Base-by-base conservation (phyloP, 2,888 invertebrate species). In the Colletes collaris region DNA sequence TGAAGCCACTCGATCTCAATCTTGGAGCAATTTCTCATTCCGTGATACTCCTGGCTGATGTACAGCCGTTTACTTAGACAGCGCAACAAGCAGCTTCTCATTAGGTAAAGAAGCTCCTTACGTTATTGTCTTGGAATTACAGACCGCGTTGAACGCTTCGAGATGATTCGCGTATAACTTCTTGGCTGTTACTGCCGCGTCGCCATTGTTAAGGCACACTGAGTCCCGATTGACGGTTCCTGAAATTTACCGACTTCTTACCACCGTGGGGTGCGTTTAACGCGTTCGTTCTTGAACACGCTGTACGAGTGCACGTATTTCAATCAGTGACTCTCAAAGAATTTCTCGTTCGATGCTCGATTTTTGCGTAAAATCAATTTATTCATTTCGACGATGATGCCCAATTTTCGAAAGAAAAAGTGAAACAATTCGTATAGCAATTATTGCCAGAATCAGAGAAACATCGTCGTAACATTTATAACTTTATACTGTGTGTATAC, bases 11-110 rank as follows among this genome's bases (percentile, higher is more conserved):
- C 79, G 68, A 80, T 79, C 73, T 73, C 73, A 62, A 79, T 73
- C 79, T 79, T 66, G 62, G 66, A n/a, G 67, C 50, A 78, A 79
- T 79, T 78, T 60, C 79, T 79, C 79, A 53, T 79, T 72, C 67
- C 56, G 63, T 69, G 59, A 71, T 67, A 64, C 55, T 7, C 44
- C 35, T 67, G 70, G 67, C 69, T 56, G 70, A 79, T 74, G 69
- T 63, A 44, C 62, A 55, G 58, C 52, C 69, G 40, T 56, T 63
- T 52, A 13, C 58, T 40, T 19, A 44, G 66, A 74, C 63, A 55
- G 58, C 55, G 74, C 74, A 79, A 70, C 79, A 67, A 79, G 62
- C 74, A 44, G 80, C 66, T 75, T 75, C 70, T 79, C 74, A 75
- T 81, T 81, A 75, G 56, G 74, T 50, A 59, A 79, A 75, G 70